These are phyloP conservation scores for Piscicola geometra DNA, from an alignment of 2,888 invertebrate genomes.

Conservation along the genomic window DNA sequence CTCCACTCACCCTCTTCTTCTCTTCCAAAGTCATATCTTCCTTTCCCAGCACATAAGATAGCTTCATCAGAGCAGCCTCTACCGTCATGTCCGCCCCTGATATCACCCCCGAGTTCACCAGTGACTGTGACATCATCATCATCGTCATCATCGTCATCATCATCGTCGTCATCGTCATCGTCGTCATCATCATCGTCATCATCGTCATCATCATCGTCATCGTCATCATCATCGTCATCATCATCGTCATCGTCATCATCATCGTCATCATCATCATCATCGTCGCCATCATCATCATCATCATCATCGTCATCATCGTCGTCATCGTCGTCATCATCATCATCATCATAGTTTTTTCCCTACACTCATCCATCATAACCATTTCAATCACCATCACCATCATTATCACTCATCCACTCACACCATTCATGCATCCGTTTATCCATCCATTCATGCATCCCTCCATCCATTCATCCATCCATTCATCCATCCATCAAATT, in stretches of 20 bases:
- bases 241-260: slow-evolving; percentile 23
- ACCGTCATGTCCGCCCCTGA: slow-evolving; percentile 59
- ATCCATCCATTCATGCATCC: too few species aligned
- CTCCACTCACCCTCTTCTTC: slow-evolving; percentile 52
- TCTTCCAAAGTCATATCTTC: slow-evolving; percentile 56
- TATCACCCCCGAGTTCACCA: slow-evolving; percentile 21
- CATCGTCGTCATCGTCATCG: slow-evolving; percentile 20
- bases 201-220: slow-evolving; percentile 26
- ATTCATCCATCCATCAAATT: too few species aligned
- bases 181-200: slow-evolving; percentile 27
- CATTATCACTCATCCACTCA: slow-evolving; percentile 14
- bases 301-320: background rate
- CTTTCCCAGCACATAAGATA: slow-evolving; percentile 81
- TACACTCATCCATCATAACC: background rate
- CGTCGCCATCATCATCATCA: slow-evolving; percentile 7
- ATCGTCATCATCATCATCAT: slow-evolving; percentile 15
- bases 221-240: slow-evolving; percentile 19
- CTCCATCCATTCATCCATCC: too few species aligned
- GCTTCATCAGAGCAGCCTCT: slow-evolving; percentile 85
- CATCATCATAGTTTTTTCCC: slow-evolving; percentile 26
- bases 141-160: background rate
- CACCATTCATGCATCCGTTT: too few species aligned
- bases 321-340: slow-evolving; percentile 33
- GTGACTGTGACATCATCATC: slow-evolving; percentile 20
- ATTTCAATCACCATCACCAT: slow-evolving; percentile 30